Percentiles rank a stretch among this genome's conserved stretches.
phyloP scores from a whole-genome alignment of 2,797 vertebrate genomes.

The Neosalanx taihuensis region DNA sequence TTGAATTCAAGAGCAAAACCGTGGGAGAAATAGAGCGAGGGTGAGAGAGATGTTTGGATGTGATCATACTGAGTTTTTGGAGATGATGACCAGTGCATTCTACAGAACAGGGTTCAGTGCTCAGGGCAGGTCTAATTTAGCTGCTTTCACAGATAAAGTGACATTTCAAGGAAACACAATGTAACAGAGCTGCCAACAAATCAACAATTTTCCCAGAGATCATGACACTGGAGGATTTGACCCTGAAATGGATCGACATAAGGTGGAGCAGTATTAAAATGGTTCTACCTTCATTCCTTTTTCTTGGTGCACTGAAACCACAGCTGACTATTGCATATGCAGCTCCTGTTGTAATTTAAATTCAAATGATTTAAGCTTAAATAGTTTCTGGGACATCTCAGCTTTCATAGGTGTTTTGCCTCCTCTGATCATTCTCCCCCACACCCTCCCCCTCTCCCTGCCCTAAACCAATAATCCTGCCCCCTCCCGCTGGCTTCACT shows the following conservation, averaged over 20 bases:
- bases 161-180: not conserved
- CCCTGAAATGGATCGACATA: not conserved
- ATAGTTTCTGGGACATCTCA: not conserved
- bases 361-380: no score
- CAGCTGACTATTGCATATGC: no score
- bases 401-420: not conserved
- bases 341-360: no score
- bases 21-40: conserved; percentile 14
- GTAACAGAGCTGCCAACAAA: not conserved
- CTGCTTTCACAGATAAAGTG: not conserved
- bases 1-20: not conserved
- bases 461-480: conserved; percentile 65
- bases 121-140: not conserved
- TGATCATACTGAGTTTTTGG: not conserved
- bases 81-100: not conserved
- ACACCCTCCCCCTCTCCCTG: conserved; percentile 34
- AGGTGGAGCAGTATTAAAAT: not conserved
- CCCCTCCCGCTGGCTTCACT: conserved; percentile 44
- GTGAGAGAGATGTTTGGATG: conserved; percentile 8
- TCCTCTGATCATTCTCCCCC: conserved; percentile 22
- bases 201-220: not conserved
- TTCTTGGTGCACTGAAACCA: no score
- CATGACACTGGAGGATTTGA: no score
- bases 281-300: not conserved
- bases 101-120: not conserved